Percentiles rank a stretch among this genome's conserved stretches.
Evolutionary conservation across 2,888 invertebrate genomes (phyloP).

Genomic region (Taphrorychus bicolor): DNA sequence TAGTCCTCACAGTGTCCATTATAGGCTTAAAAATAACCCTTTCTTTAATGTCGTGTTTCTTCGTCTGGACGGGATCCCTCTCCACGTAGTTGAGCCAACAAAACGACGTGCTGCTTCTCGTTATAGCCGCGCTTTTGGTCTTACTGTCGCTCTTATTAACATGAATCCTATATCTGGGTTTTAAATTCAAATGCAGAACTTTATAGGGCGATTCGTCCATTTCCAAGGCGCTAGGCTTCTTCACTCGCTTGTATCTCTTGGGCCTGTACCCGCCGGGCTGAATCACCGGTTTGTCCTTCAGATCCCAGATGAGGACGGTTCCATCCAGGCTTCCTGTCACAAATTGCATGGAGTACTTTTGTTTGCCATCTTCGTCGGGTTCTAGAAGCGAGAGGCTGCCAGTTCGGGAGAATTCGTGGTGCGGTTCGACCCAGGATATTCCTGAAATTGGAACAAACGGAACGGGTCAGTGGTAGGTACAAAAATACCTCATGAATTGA

Average conservation of each 20-base stretch:
- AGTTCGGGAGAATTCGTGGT: constrained; percentile 65
- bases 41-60: constrained; percentile 38
- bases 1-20: constrained; percentile 15
- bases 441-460: too few relatives aligned
- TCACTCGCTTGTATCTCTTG: constrained; percentile 60
- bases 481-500: too few relatives aligned
- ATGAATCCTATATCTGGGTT: constrained; percentile 68
- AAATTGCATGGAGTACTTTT: constrained; percentile 66
- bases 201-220: constrained; percentile 69
- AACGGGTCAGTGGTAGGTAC: too few relatives aligned
- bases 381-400: constrained; percentile 63
- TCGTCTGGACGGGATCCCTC: constrained; percentile 25
- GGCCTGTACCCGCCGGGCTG: constrained; percentile 53
- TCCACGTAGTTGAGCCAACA: constrained; percentile 43
- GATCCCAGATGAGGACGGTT: constrained; percentile 73
- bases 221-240: constrained; percentile 66
- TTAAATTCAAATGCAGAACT: constrained; percentile 66
- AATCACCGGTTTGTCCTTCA: constrained; percentile 61
- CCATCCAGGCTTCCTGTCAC: constrained; percentile 73
- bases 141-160: constrained; percentile 59
- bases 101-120: constrained; percentile 38
- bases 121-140: constrained; percentile 47
- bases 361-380: constrained; percentile 50
- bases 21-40: constrained; percentile 44
- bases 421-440: constrained; percentile 74